A percentile compares a stretch with the other conserved stretches of the same genome.
These are phyloP conservation scores for Phylloscopus trochilus DNA, from an alignment of 2,113 vertebrate genomes.

Conservation along the genomic window DNA sequence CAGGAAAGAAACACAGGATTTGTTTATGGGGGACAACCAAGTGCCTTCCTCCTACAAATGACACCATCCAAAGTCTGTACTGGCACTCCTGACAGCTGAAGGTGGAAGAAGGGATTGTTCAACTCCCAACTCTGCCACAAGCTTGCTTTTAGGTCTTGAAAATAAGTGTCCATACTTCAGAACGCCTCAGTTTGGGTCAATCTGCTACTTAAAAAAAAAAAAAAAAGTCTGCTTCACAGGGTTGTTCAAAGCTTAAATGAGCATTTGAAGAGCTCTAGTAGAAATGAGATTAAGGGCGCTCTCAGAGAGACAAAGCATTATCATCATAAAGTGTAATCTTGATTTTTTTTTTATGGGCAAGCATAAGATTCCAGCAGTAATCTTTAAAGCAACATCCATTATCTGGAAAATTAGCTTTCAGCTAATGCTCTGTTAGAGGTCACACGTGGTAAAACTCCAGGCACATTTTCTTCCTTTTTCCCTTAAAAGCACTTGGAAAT, in stretches of 20 bases:
- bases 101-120: not conserved
- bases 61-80: not conserved
- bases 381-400: slow-evolving; percentile 38
- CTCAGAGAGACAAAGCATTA: slow-evolving; percentile 5
- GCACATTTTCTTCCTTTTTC: not conserved
- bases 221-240: not conserved
- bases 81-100: not conserved
- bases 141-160: not conserved
- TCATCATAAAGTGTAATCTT: not conserved
- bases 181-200: not conserved
- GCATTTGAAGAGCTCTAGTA: not conserved
- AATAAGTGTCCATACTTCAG: not conserved
- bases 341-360: not conserved
- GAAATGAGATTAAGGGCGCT: not conserved
- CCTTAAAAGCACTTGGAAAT: not conserved
- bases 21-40: not conserved
- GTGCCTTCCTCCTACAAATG: not conserved
- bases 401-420: slow-evolving; percentile 42
- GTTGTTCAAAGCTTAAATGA: not conserved
- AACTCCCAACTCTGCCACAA: not conserved
- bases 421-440: slow-evolving; percentile 15
- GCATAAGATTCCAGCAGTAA: slow-evolving; percentile 13
- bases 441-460: not conserved
- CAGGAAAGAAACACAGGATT: not conserved
- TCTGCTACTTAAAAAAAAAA: not conserved